A percentile compares a stretch with the other conserved stretches of the same genome.
These are phyloP conservation scores for Dreissena rostriformis DNA, from an alignment of 1,140 invertebrate genomes.

Conservation along the genomic window DNA sequence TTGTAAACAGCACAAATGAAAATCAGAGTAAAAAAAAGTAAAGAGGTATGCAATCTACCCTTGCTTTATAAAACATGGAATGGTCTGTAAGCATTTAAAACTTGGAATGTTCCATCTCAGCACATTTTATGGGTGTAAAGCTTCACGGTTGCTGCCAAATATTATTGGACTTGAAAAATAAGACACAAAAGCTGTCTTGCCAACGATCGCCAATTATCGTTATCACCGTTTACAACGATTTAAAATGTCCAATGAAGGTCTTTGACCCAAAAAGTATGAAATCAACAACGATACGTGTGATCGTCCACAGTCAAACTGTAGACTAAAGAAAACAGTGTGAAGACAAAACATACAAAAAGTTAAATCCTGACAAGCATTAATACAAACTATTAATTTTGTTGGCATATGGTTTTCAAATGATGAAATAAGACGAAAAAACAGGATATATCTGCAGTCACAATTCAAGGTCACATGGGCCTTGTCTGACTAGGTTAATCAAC, in stretches of 20 bases:
- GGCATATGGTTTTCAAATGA: no score
- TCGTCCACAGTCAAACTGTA: conserved; percentile 32
- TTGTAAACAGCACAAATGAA: no score
- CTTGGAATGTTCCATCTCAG: conserved; percentile 24
- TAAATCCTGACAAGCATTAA: conserved; percentile 39
- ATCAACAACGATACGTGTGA: conserved; percentile 30
- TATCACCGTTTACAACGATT: background rate
- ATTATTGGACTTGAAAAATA: conserved; percentile 4
- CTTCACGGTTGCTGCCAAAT: background rate
- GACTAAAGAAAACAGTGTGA: conserved; percentile 36
- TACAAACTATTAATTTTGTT: background rate
- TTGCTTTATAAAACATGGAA: no score
- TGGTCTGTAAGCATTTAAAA: background rate
- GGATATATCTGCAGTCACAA: no score
- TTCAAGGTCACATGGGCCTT: no score
- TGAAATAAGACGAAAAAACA: no score
- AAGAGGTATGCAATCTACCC: no score
- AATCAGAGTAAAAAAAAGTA: no score
- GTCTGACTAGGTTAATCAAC: no score
- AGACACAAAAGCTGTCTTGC: conserved; percentile 49
- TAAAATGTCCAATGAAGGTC: conserved; percentile 45
- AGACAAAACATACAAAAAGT: conserved; percentile 39
- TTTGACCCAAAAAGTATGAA: conserved; percentile 52
- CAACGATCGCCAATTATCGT: conserved; percentile 17
- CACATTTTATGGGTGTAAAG: conserved; percentile 4